A percentile compares a stretch with the other conserved stretches of the same genome.
Conservation (phyloP, 2,888 invertebrate genomes). For the Lochmaea crataegi region DNA sequence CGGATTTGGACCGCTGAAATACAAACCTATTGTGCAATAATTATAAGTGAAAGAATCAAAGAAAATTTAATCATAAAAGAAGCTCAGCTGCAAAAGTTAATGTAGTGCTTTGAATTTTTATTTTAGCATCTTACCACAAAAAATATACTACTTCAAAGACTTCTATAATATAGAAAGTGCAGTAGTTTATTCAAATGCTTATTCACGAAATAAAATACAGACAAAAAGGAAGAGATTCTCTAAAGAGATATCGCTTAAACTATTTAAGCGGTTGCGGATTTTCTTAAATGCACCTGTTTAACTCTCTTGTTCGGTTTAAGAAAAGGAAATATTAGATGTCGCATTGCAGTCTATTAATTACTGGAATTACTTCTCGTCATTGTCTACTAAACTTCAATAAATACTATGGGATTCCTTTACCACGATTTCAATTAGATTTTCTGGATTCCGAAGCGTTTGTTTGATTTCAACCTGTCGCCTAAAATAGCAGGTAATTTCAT, state of each 20-base stretch:
- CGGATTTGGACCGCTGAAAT: too few species aligned
- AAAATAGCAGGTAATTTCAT: slow-evolving; percentile 5
- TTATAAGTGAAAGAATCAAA: too few species aligned
- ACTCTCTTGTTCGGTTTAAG: background rate
- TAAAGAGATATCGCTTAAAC: background rate
- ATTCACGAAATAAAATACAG: too few species aligned
- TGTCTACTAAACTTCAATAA: background rate
- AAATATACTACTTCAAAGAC: too few species aligned
- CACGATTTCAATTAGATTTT: slow-evolving; percentile 9
- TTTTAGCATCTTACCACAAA: too few species aligned
- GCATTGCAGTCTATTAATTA: slow-evolving; percentile 1
- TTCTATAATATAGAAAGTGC: too few species aligned
- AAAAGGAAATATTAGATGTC: background rate
- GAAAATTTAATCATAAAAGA: too few species aligned
- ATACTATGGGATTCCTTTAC: background rate
- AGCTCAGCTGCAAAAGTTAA: too few species aligned
- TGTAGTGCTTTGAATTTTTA: too few species aligned
- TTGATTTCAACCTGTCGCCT: background rate
- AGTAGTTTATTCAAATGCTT: too few species aligned
- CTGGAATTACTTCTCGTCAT: background rate
- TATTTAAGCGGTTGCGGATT: background rate
- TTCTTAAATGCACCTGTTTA: background rate
- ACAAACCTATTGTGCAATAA: too few species aligned
- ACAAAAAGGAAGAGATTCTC: too few species aligned
- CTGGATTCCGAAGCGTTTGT: slow-evolving; percentile 1